These are phyloP conservation scores for Drosophila subsilvestris DNA, from an alignment of 2,888 invertebrate species.

Conservation along the genomic window DNA sequence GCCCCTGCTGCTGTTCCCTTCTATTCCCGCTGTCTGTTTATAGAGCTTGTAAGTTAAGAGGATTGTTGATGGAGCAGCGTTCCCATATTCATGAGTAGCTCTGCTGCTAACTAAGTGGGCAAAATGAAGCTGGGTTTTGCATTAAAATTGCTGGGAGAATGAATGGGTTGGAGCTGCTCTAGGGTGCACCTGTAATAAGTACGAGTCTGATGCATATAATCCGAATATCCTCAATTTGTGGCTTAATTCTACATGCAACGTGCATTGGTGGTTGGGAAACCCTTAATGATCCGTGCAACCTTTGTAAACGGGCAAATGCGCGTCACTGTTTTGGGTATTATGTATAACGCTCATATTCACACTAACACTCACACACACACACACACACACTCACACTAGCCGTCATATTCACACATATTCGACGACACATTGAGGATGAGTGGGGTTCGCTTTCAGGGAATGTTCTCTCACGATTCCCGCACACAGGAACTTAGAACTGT, in stretches of 20 bases:
- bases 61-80: constrained; percentile 54
- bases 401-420: constrained; percentile 48
- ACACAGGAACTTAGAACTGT: constrained; percentile 1
- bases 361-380: constrained; percentile 4
- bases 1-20: constrained; percentile 27
- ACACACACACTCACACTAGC: neutral
- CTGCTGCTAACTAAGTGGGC: constrained; percentile 29
- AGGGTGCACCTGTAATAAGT: neutral
- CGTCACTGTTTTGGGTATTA: constrained; percentile 64
- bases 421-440: constrained; percentile 66
- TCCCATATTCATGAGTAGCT: constrained; percentile 68
- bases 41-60: constrained; percentile 73
- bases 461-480: too few relatives aligned
- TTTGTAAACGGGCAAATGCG: constrained; percentile 18
- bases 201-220: neutral
- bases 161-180: neutral
- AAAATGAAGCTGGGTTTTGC: constrained; percentile 43
- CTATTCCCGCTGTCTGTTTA: constrained; percentile 61
- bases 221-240: too few relatives aligned
- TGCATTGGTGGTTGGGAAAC: too few relatives aligned
- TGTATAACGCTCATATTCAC: constrained; percentile 39
- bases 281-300: neutral
- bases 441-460: constrained; percentile 25
- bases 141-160: constrained; percentile 38
- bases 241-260: neutral